phyloP scores from a whole-genome alignment of 2,888 invertebrate species.

The Torymus tubicola region DNA sequence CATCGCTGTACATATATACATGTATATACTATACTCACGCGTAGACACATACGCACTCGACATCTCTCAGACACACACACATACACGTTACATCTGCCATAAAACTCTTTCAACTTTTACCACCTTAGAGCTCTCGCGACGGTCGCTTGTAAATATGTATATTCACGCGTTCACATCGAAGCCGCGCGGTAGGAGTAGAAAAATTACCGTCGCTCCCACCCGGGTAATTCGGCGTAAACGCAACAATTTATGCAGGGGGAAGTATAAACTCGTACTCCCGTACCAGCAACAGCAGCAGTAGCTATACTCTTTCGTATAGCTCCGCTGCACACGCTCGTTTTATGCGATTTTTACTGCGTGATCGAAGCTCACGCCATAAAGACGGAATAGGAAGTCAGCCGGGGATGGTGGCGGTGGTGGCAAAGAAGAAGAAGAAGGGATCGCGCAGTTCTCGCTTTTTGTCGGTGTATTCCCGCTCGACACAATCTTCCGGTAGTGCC shows the following conservation, averaged over 20 bases:
- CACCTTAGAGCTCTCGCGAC: background rate
- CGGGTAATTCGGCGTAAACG: slow-evolving; percentile 27
- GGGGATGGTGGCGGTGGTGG: background rate
- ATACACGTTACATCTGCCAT: background rate
- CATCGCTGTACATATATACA: too few relatives aligned
- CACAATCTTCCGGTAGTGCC: slow-evolving; percentile 45
- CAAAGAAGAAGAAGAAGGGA: slow-evolving; percentile 5
- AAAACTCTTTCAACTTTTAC: slow-evolving; percentile 27
- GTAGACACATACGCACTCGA: too few relatives aligned
- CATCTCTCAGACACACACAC: too few relatives aligned
- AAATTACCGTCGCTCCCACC: slow-evolving; percentile 28
- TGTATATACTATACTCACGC: too few relatives aligned
- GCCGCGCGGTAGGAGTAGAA: background rate
- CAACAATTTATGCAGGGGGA: slow-evolving; percentile 36
- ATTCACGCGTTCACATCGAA: background rate
- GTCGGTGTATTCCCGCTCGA: slow-evolving; percentile 30
- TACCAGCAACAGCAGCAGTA: too few relatives aligned
- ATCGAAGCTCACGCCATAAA: slow-evolving; percentile 41
- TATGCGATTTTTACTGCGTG: slow-evolving; percentile 48
- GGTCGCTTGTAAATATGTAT: background rate
- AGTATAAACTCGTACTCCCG: slow-evolving; percentile 16
- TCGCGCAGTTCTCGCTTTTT: slow-evolving; percentile 21
- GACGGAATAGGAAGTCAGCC: background rate
- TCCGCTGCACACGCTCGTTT: slow-evolving; percentile 9
- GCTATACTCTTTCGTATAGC: too few relatives aligned